phyloP scores from a whole-genome alignment of 2,797 vertebrate genomes.

The Arrhamphus sclerolepis region DNA sequence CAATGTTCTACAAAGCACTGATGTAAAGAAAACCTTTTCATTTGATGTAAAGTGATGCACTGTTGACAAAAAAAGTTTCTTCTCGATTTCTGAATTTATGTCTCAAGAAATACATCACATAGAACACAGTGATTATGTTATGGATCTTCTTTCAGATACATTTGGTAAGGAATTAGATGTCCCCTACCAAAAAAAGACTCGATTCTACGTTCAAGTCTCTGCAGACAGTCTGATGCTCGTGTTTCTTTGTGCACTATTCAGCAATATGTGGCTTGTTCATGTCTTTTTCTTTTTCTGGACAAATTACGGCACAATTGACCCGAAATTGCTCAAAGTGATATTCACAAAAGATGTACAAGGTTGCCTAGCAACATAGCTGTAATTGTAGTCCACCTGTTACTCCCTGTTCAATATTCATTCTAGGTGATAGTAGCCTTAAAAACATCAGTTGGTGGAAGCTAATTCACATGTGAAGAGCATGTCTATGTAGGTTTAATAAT shows the following conservation, averaged over 20 bases:
- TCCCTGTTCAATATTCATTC: constrained; percentile 48
- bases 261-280: constrained; percentile 30
- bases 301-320: constrained; percentile 71
- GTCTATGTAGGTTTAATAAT: not conserved
- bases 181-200: not conserved
- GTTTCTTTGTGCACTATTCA: constrained; percentile 2
- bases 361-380: constrained; percentile 69
- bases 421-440: constrained; percentile 18
- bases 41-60: too few relatives aligned
- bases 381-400: constrained; percentile 62
- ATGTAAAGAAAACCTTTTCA: too few relatives aligned
- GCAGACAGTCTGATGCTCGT: constrained; percentile 1
- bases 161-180: not conserved
- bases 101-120: too few relatives aligned
- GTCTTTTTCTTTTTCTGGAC: constrained; percentile 47
- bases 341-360: constrained; percentile 47
- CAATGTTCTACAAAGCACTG: too few relatives aligned
- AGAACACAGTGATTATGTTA: too few relatives aligned
- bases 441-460: constrained; percentile 4
- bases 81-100: too few relatives aligned
- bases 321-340: constrained; percentile 62
- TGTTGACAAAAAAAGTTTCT: too few relatives aligned
- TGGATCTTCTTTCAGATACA: not conserved
- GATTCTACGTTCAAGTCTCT: not conserved
- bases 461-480: constrained; percentile 9